Evolutionary conservation across 2,113 vertebrate genomes (phyloP).

Genomic region (Platysternon megacephalum): DNA sequence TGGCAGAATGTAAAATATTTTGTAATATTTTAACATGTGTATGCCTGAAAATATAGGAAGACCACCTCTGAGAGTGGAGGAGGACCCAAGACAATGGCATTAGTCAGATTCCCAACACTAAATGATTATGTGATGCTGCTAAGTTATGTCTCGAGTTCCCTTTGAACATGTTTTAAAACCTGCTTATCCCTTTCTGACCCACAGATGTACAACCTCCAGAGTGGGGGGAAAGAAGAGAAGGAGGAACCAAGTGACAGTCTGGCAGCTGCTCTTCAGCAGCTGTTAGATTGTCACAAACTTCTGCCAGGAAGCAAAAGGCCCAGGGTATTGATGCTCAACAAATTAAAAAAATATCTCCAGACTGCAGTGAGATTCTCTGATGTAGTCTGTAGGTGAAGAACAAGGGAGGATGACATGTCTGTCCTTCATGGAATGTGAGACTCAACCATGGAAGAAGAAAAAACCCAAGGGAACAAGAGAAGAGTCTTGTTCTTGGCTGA

Average conservation of each 20-base stretch:
- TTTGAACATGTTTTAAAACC: constrained; percentile 60
- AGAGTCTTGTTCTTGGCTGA: neutral
- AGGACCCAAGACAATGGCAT: neutral
- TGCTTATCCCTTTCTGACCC: constrained; percentile 54
- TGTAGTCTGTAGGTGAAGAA: neutral
- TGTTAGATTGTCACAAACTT: neutral
- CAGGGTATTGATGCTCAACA: neutral
- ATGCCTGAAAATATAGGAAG: constrained; percentile 66
- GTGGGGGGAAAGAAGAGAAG: neutral
- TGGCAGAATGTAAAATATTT: constrained; percentile 57
- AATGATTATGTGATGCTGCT: constrained; percentile 46
- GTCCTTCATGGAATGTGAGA: neutral
- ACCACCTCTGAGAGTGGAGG: constrained; percentile 55
- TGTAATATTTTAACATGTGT: constrained; percentile 60
- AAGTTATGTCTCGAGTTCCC: constrained; percentile 61
- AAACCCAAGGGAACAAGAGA: neutral
- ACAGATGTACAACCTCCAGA: constrained; percentile 41
- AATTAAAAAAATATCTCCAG: neutral
- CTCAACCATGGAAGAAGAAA: neutral
- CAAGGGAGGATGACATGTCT: constrained; percentile 16
- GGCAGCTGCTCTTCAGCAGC: neutral
- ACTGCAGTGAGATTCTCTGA: constrained; percentile 5
- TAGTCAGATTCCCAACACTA: constrained; percentile 62
- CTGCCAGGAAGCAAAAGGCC: neutral
- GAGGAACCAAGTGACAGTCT: neutral